A percentile compares a stretch with the other conserved stretches of the same genome.
Evolutionary conservation across 2,888 invertebrate species (phyloP).

Genomic region (Hirudinaria manillensis): DNA sequence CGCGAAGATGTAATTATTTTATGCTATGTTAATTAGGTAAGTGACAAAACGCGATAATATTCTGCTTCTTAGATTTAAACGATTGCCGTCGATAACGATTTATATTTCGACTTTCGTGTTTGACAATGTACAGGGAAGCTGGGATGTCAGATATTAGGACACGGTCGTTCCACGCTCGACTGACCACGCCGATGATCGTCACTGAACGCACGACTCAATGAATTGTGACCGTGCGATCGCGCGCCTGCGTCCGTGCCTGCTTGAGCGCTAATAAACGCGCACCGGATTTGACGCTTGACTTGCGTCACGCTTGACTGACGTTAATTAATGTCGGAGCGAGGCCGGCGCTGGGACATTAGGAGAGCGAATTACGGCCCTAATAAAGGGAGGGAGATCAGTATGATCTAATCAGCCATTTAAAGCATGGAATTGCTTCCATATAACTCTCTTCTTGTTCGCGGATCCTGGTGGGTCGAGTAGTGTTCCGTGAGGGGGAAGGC

Average conservation of each 20-base stretch:
- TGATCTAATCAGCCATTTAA: slow-evolving; percentile 25
- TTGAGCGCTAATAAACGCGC: slow-evolving; percentile 8
- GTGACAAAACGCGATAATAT: too few relatives aligned
- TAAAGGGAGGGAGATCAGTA: slow-evolving; percentile 16
- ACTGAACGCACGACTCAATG: neutral
- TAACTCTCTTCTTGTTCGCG: too few relatives aligned
- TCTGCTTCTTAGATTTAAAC: too few relatives aligned
- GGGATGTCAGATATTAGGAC: slow-evolving; percentile 9
- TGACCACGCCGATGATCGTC: slow-evolving; percentile 1
- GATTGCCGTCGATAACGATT: too few relatives aligned
- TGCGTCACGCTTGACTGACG: slow-evolving; percentile 14
- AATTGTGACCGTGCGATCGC: neutral
- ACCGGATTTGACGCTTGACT: slow-evolving; percentile 15
- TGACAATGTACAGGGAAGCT: neutral
- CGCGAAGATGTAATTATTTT: too few relatives aligned
- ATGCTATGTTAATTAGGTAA: too few relatives aligned
- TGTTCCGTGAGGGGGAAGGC: neutral
- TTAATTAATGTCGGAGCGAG: slow-evolving; percentile 14
- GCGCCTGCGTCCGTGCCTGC: neutral
- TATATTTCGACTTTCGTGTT: neutral
- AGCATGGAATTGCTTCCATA: neutral
- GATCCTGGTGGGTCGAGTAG: too few relatives aligned
- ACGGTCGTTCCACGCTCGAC: neutral
- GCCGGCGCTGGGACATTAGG: neutral
- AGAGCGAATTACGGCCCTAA: neutral